Base-by-base conservation (phyloP, 2,797 vertebrate genomes). In the Cirrhinus molitorella region DNA sequence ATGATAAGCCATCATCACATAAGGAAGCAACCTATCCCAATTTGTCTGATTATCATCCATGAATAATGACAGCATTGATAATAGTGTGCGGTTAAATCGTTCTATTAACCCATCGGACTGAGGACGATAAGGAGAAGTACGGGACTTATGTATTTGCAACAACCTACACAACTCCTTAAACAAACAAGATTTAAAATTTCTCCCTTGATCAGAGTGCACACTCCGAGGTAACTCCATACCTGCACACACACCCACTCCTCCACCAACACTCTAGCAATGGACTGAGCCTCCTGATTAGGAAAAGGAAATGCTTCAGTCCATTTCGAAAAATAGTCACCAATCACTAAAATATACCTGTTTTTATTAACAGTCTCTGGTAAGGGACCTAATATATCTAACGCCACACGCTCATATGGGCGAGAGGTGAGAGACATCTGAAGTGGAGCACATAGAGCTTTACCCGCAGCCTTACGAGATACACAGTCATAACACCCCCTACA, bases 161-260 rank as follows among this genome's bases (percentile, higher is more conserved):
- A 84, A 19, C 5, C 23, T 8, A 31, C 82, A 84, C 12, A 84
- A 23, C 40, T 86, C 81, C 25, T 78, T 83, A 82, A 87, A 87
- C 45, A 84, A 5, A 2, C 11, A 21, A 10, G 83, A 87, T 19
- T 87, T 83, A 63, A 87, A 82, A 7, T 81, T 85, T 11, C 74
- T 8, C 13, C 67, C 82, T 47, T 87, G 85, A 12, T 87, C 66
- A 0, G 81, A 68, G 17, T 84, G 81, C 2, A 86, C 65, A 25
- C 57, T 59, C 12, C 2, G 4, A 25, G 57, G 57, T 0, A n/a
- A 13, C 12, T 25, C n/a, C 55, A 6, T 5, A 25, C 12, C 23
- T 4, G n/a, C n/a, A n/a, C n/a, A 5, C 23, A 25, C 11, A 59
- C n/a, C n/a, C 55, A 25, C 11, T 59, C 23, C 23, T 14, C 70